Evolutionary conservation across 2,113 vertebrate genomes (phyloP), one percentile per base, ranked within the genome.

Genomic region (Stegastes partitus): DNA sequence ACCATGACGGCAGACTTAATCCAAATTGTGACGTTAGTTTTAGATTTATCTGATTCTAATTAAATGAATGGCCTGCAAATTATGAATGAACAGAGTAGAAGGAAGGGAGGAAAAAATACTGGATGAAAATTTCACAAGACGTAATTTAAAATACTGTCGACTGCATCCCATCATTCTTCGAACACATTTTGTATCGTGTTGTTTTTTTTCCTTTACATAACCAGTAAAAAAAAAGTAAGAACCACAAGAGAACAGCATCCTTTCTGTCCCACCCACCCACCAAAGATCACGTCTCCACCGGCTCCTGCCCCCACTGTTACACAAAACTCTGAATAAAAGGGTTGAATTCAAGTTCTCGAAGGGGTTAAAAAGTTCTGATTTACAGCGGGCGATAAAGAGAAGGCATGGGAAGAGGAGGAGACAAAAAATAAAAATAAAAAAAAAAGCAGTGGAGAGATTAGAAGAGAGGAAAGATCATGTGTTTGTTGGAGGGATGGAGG

Each of bases 331-430:
- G 4, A 34, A 19, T n/a, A 45, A 21, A 65, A 3, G 37, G 47
- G 51, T 73, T 79, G 54, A 81, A 74, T 69, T 16, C 54, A 51
- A 80, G 64, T 77, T 74, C 64, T 71, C 31, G 49, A 63, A 44
- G 25, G 22, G 71, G 18, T 14, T 2, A 18, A 25, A 53, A 73
- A 26, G 25, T 62, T 54, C 14, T 28, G 57, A 66, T 77, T 78
- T 67, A 42, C 66, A 77, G 78, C 44, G 14, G 11, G 18, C 1
- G 12, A 73, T 81, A 68, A 74, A 39, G 16, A 2, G 16, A 1
- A 25, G 28, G 8, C 23, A 10, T 21, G 5, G 5, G 23, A 69
- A 16, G 5, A 18, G 22, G 10, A 19, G 16, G 23, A 16, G 59
- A 47, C 31, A 31, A 19, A 63, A 81, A 74, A 6, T 21, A 53